Conservation (phyloP, 2,888 invertebrate genomes). For the Drosophila leonis region DNA sequence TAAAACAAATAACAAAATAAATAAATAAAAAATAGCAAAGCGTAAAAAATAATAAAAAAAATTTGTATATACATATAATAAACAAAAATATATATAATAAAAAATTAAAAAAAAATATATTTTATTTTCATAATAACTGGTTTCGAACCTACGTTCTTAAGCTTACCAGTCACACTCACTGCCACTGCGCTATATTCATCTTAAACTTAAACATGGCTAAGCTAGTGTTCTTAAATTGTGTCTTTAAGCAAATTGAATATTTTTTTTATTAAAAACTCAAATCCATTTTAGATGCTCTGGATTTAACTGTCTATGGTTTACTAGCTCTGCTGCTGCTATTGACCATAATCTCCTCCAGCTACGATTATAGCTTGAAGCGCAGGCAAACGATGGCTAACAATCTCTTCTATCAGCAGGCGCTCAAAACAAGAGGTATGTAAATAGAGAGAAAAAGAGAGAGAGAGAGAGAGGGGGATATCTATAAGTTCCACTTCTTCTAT, state of each 20-base stretch:
- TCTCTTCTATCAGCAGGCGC: constrained; percentile 59
- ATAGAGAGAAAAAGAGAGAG: neutral
- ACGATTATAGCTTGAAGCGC: constrained; percentile 64
- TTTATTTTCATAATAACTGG: neutral
- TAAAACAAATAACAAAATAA: neutral
- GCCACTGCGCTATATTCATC: neutral
- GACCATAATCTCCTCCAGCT: constrained; percentile 42
- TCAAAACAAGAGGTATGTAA: constrained; percentile 41
- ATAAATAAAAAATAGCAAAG: neutral
- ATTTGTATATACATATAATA: neutral
- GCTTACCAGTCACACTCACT: neutral
- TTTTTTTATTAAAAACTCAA: neutral
- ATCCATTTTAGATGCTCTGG: constrained; percentile 60
- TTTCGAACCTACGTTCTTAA: neutral
- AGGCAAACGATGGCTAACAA: constrained; percentile 37
- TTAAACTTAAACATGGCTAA: accelerated
- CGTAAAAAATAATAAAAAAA: neutral
- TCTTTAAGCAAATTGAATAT: neutral
- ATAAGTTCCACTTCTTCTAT: neutral
- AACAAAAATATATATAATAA: neutral
- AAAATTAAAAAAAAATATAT: neutral
- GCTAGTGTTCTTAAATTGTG: neutral
- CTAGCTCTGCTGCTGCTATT: constrained; percentile 47
- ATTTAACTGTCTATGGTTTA: constrained; percentile 53
- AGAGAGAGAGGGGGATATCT: neutral